A percentile compares a stretch with the other conserved stretches of the same genome.
Evolutionary conservation across 2,113 vertebrate species (phyloP).

Genomic region (Prinia subflava): DNA sequence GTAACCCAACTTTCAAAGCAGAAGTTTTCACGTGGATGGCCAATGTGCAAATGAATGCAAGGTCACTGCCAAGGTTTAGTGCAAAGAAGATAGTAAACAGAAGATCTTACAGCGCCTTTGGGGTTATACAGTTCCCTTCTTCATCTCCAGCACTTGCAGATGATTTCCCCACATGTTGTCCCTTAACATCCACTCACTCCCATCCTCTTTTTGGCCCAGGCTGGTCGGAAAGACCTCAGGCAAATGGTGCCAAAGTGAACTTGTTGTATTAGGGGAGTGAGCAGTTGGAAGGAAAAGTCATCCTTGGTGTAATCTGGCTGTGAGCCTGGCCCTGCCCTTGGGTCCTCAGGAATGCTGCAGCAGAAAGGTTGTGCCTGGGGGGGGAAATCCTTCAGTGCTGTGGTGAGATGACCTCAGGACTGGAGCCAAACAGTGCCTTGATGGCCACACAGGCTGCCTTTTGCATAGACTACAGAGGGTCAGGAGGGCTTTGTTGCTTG

Average conservation of each 20-base stretch:
- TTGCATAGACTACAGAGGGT: not conserved
- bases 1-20: not conserved
- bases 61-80: not conserved
- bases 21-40: not conserved
- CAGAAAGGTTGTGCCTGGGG: not conserved
- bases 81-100: not conserved
- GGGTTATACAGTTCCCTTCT: not conserved
- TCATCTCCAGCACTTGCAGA: not conserved
- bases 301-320: not conserved
- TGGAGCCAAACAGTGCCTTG: rapidly evolving
- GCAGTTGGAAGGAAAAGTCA: not conserved
- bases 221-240: not conserved
- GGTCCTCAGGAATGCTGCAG: not conserved
- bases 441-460: not conserved
- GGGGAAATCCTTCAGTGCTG: not conserved
- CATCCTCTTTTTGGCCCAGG: not conserved
- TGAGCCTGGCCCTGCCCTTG: not conserved
- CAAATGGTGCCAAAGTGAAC: rapidly evolving
- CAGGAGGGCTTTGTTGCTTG: not conserved
- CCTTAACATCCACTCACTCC: not conserved
- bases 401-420: not conserved
- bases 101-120: not conserved
- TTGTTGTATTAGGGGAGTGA: rapidly evolving
- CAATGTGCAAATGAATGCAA: rapidly evolving
- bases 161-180: not conserved